phyloP scores from a whole-genome alignment of 1,140 invertebrate species.

The Apis laboriosa region DNA sequence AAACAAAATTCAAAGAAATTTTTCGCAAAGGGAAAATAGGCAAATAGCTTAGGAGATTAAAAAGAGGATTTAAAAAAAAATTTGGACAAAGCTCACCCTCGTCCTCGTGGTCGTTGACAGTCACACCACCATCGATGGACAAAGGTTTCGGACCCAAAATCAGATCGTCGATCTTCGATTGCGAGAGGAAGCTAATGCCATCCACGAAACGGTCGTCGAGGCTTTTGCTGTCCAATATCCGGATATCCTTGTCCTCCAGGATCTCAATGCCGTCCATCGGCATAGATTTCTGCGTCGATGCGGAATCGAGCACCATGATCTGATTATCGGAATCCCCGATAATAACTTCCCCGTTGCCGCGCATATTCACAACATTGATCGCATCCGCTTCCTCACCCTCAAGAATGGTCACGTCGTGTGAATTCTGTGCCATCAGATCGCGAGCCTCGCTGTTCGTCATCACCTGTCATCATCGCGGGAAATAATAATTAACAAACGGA shows the following conservation, averaged over 20 bases:
- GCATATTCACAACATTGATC: constrained; percentile 73
- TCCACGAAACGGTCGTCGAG: constrained; percentile 72
- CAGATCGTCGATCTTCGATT: constrained; percentile 75
- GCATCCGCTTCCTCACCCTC: constrained; percentile 75
- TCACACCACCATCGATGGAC: constrained; percentile 48
- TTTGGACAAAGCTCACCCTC: constrained; percentile 48
- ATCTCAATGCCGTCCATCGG: constrained; percentile 71
- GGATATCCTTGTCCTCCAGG: constrained; percentile 74
- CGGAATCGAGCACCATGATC: constrained; percentile 74
- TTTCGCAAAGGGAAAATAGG: background rate
- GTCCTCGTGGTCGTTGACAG: constrained; percentile 50
- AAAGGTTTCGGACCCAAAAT: constrained; percentile 69
- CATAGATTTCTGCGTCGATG: constrained; percentile 64
- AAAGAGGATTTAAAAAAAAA: background rate
- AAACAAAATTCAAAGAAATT: background rate
- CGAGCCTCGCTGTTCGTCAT: constrained; percentile 79
- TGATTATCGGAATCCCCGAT: constrained; percentile 68
- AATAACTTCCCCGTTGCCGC: constrained; percentile 56
- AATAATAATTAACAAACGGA: background rate
- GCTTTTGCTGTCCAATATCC: constrained; percentile 71
- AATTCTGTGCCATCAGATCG: constrained; percentile 79
- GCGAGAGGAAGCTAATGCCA: constrained; percentile 71
- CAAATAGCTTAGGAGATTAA: background rate
- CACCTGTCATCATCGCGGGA: constrained; percentile 59
- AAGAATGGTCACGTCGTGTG: constrained; percentile 77